A percentile compares a stretch with the other conserved stretches of the same genome.
These are phyloP conservation scores for Cheirogaleus major DNA, from an alignment of 2,797 vertebrate species.

Conservation along the genomic window DNA sequence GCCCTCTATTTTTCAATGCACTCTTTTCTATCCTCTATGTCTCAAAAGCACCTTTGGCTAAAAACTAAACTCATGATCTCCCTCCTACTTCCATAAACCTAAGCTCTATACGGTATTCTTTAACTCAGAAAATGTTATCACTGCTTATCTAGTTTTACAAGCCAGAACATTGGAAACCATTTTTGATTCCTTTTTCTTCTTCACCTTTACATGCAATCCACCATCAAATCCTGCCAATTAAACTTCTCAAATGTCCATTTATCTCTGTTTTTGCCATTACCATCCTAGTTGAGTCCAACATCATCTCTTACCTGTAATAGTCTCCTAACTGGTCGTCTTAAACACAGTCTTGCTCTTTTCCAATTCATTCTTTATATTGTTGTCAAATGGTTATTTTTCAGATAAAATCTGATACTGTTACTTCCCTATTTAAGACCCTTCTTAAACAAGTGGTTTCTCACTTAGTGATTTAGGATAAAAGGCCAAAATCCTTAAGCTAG, in stretches of 20 bases:
- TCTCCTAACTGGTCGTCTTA: background rate
- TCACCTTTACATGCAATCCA: background rate
- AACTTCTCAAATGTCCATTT: background rate
- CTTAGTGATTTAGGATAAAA: background rate
- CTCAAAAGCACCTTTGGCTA: background rate
- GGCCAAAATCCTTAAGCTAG: background rate
- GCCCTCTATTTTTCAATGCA: background rate
- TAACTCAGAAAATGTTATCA: background rate
- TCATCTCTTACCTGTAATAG: background rate
- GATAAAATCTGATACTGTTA: background rate
- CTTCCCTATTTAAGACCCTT: background rate
- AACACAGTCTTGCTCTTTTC: background rate
- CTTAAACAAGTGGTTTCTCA: background rate
- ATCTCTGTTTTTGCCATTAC: background rate
- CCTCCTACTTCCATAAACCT: background rate
- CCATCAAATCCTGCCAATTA: background rate
- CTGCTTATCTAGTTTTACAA: background rate
- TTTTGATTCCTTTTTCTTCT: background rate
- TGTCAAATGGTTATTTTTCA: background rate
- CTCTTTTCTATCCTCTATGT: background rate
- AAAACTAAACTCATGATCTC: background rate
- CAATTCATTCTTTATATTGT: background rate
- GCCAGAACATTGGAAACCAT: background rate
- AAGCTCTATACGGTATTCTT: background rate
- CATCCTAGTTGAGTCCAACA: background rate